A percentile compares a stretch with the other conserved stretches of the same genome.
These are phyloP conservation scores for Trisateles emortualis DNA, from an alignment of 2,888 invertebrate species.

Conservation along the genomic window DNA sequence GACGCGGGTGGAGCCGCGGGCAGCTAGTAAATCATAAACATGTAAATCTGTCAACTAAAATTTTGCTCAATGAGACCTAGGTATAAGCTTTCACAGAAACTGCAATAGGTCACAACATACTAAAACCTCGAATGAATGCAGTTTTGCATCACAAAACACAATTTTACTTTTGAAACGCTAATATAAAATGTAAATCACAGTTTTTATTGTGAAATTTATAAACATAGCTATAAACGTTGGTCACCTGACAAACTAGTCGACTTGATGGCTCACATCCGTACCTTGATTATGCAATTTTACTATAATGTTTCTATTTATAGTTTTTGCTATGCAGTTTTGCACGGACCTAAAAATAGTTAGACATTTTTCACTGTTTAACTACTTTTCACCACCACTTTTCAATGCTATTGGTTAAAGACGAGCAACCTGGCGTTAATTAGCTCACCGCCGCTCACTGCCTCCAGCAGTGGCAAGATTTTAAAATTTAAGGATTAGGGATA, in stretches of 20 bases:
- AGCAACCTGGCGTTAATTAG: too few relatives aligned
- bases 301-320: slow-evolving; percentile 1
- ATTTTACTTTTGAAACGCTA: slow-evolving; percentile 1
- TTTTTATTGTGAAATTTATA: slow-evolving; percentile 13
- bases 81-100: neutral
- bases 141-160: slow-evolving; percentile 6
- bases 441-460: too few relatives aligned
- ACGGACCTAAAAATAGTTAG: too few relatives aligned
- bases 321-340: neutral
- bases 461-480: too few relatives aligned
- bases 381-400: too few relatives aligned
- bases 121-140: neutral
- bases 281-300: slow-evolving; percentile 18
- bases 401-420: too few relatives aligned
- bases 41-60: neutral
- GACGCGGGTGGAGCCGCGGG: too few relatives aligned
- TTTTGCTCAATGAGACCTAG: neutral
- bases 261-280: slow-evolving; percentile 19
- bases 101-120: slow-evolving; percentile 2
- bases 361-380: too few relatives aligned
- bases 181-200: slow-evolving; percentile 3
- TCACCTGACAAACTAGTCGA: slow-evolving; percentile 18
- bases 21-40: too few relatives aligned
- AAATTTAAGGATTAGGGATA: too few relatives aligned
- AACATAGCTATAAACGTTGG: neutral